Percentiles rank a stretch among this genome's conserved stretches.
These are phyloP conservation scores for Acromyrmex heyeri DNA, from an alignment of 1,140 invertebrate species.

Conservation along the genomic window DNA sequence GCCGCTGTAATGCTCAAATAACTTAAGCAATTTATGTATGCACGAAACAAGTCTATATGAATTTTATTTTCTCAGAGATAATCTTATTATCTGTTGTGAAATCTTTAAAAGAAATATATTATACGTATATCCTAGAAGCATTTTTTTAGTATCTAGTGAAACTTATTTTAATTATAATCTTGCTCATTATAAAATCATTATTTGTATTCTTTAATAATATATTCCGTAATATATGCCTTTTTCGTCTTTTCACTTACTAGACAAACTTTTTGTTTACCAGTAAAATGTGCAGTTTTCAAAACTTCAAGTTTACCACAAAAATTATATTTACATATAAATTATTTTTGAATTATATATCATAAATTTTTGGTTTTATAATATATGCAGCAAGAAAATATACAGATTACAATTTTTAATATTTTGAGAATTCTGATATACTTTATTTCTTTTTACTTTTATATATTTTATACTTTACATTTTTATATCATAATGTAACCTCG, in stretches of 20 bases:
- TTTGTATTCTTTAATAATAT: slow-evolving; percentile 13
- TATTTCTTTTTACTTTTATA: not conserved
- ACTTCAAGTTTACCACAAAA: not conserved
- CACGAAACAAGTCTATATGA: not conserved
- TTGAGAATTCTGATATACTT: not conserved
- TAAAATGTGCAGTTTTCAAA: not conserved
- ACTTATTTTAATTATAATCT: slow-evolving; percentile 39
- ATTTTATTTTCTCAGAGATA: not conserved
- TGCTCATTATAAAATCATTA: slow-evolving; percentile 25
- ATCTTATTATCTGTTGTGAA: not conserved
- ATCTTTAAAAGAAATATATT: slow-evolving; percentile 1
- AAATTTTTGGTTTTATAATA: not conserved
- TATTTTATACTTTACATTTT: slow-evolving; percentile 18
- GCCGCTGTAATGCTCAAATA: not conserved
- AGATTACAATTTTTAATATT: not conserved
- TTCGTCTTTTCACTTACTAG: not conserved
- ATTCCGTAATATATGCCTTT: not conserved
- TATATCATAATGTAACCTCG: not conserved
- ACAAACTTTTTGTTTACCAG: not conserved
- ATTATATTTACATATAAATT: slow-evolving; percentile 19
- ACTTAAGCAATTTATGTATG: not conserved
- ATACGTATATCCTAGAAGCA: not conserved
- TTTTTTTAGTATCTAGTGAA: not conserved
- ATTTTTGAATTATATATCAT: not conserved
- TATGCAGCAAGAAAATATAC: not conserved